A percentile compares a stretch with the other conserved stretches of the same genome.
phyloP scores from a whole-genome alignment of 2,797 vertebrate species.

The Tragopan temminckii region DNA sequence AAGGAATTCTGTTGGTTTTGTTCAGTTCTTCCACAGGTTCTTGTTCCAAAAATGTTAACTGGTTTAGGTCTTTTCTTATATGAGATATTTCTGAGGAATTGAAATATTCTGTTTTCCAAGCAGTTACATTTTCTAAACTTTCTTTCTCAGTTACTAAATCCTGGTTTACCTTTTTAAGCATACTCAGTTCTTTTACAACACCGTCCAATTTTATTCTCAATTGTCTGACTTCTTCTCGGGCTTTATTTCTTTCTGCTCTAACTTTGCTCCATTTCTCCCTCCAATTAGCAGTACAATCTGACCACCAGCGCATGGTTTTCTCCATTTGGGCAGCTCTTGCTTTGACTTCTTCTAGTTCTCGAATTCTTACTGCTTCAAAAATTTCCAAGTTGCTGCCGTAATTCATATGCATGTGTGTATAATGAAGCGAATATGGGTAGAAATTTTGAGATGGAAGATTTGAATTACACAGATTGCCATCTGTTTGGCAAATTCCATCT shows the following conservation, averaged over 20 bases:
- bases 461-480: neutral
- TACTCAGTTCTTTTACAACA: conserved; percentile 72
- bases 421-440: neutral
- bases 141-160: conserved; percentile 14
- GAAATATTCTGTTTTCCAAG: neutral
- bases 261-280: conserved; percentile 84
- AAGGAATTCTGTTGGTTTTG: neutral
- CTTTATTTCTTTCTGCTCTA: conserved; percentile 79
- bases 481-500: neutral
- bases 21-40: neutral
- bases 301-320: conserved; percentile 86
- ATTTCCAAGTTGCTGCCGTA: conserved; percentile 67
- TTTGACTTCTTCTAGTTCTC: conserved; percentile 79
- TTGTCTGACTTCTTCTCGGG: conserved; percentile 76
- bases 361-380: conserved; percentile 65
- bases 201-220: conserved; percentile 72
- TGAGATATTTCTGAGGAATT: neutral
- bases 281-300: conserved; percentile 83
- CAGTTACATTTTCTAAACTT: neutral
- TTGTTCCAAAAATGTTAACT: neutral
- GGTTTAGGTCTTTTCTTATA: neutral
- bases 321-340: conserved; percentile 83
- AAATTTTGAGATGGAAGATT: neutral
- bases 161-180: conserved; percentile 70
- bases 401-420: neutral